Evolutionary conservation across 2,888 invertebrate genomes (phyloP).

Genomic region (Glyphotaelius pellucidus): DNA sequence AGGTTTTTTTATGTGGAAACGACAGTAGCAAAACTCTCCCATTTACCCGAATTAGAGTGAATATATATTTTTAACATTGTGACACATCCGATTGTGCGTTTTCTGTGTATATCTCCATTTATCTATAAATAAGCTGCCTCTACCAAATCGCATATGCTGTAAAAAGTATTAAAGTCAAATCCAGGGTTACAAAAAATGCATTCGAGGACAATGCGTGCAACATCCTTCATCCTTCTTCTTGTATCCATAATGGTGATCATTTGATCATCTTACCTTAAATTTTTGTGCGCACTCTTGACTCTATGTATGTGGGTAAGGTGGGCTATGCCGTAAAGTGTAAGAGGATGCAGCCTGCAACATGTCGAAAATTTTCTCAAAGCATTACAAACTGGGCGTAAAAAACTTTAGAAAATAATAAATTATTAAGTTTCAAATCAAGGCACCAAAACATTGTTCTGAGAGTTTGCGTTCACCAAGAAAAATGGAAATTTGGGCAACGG

Average conservation of each 20-base stretch:
- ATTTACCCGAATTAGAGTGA: too few species aligned
- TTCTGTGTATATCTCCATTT: too few species aligned
- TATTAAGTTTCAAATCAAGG: too few species aligned
- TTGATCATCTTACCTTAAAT: conserved; percentile 56
- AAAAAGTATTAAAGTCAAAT: neutral
- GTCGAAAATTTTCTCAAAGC: neutral
- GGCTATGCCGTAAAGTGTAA: neutral
- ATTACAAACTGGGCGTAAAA: too few species aligned
- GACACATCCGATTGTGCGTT: neutral
- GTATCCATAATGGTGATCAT: conserved; percentile 54
- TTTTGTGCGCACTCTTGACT: conserved; percentile 55
- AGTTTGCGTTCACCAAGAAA: too few species aligned
- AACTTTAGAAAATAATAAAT: too few species aligned
- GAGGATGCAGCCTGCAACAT: neutral
- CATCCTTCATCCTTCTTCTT: neutral
- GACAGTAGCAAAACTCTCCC: neutral
- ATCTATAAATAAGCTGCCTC: neutral
- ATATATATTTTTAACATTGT: neutral
- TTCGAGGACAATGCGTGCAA: neutral
- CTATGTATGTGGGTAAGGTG: neutral
- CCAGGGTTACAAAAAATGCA: neutral
- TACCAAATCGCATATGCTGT: neutral
- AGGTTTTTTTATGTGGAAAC: neutral
- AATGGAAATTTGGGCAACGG: too few species aligned
- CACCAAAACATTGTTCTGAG: too few species aligned